Evolutionary conservation across 2,113 vertebrate genomes (phyloP).

Genomic region (Gobio gobio): DNA sequence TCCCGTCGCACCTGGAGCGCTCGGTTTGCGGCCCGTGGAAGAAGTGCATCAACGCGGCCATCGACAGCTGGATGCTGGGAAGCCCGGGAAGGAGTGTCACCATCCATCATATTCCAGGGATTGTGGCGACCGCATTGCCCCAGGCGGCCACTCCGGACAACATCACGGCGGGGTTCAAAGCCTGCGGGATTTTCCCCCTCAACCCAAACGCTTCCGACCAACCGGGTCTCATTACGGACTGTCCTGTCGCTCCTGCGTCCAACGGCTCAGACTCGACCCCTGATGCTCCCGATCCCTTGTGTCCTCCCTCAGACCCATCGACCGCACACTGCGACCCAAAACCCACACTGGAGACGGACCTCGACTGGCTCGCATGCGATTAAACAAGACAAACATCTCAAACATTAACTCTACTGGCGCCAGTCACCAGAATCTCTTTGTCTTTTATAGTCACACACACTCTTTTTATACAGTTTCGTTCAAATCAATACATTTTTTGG

Average conservation of each 20-base stretch:
- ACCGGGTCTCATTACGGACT: not conserved
- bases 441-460: not conserved
- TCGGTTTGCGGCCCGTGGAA: constrained; percentile 37
- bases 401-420: too few species aligned
- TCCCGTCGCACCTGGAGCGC: constrained; percentile 41
- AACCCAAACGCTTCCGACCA: not conserved
- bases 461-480: not conserved
- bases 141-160: constrained; percentile 36
- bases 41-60: constrained; percentile 19
- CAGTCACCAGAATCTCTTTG: not conserved
- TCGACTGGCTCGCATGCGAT: constrained; percentile 14
- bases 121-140: not conserved
- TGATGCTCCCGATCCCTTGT: not conserved
- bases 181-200: constrained; percentile 9
- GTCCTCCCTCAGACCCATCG: too few species aligned
- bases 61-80: constrained; percentile 43
- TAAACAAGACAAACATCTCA: too few species aligned
- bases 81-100: constrained; percentile 35
- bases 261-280: not conserved
- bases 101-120: constrained; percentile 27
- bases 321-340: too few species aligned
- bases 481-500: not conserved
- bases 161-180: not conserved
- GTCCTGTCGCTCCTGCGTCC: not conserved
- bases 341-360: not conserved